Conservation (phyloP, 1,140 invertebrate genomes). For the Heliothis virescens region DNA sequence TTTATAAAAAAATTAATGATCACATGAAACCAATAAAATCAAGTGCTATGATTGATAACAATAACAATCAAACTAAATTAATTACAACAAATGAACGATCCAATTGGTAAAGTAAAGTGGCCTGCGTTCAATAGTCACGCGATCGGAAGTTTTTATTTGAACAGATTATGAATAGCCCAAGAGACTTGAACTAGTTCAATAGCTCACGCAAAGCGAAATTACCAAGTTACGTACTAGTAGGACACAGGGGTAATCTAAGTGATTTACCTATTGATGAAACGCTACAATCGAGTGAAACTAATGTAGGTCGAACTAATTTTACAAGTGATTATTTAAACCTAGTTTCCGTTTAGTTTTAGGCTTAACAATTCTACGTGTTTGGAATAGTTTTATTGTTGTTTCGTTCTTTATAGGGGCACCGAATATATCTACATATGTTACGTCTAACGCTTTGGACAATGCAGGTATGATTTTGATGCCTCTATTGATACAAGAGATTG, state of each 20-base stretch:
- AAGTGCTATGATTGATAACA: slow-evolving; percentile 16
- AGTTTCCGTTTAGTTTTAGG: background rate
- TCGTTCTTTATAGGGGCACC: background rate
- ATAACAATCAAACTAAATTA: slow-evolving; percentile 27
- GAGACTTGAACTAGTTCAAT: slow-evolving; percentile 54
- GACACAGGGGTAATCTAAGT: slow-evolving; percentile 47
- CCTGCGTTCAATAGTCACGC: slow-evolving; percentile 44
- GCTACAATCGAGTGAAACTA: slow-evolving; percentile 51
- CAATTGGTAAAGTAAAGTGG: slow-evolving; percentile 43
- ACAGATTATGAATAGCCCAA: slow-evolving; percentile 46
- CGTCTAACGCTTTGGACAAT: slow-evolving; percentile 14
- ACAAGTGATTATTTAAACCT: slow-evolving; percentile 37
- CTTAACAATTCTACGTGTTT: slow-evolving; percentile 23
- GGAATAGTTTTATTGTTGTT: slow-evolving; percentile 34
- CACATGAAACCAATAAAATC: slow-evolving; percentile 39
- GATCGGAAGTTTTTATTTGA: slow-evolving; percentile 53
- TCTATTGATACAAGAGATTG: slow-evolving; percentile 3
- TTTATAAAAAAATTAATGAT: background rate
- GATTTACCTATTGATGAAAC: slow-evolving; percentile 64
- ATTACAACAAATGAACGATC: slow-evolving; percentile 19
- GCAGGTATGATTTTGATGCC: background rate
- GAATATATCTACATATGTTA: slow-evolving; percentile 13
- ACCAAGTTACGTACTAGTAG: slow-evolving; percentile 35
- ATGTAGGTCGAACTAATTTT: slow-evolving; percentile 50
- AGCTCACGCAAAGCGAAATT: slow-evolving; percentile 54